Evolutionary conservation across 2,113 vertebrate genomes (phyloP).

Genomic region (Toxotes chatareus): DNA sequence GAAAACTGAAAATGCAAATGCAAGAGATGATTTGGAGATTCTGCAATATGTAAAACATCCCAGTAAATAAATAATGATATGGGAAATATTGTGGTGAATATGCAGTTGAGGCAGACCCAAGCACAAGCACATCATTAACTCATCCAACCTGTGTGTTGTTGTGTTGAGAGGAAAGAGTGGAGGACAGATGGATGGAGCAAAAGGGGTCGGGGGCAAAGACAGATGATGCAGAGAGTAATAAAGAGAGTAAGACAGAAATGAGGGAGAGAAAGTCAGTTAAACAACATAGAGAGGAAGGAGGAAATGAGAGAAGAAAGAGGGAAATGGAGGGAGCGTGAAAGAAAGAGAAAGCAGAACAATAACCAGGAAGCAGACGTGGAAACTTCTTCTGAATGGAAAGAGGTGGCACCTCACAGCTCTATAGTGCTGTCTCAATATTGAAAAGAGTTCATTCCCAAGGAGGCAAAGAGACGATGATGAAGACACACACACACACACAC

Average conservation of each 20-base stretch:
- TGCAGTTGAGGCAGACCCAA: constrained; percentile 50
- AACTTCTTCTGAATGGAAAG: constrained; percentile 53
- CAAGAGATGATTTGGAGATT: constrained; percentile 43
- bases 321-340: neutral
- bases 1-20: constrained; percentile 48
- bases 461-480: constrained; percentile 21
- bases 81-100: constrained; percentile 51
- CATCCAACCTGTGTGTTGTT: constrained; percentile 28
- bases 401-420: constrained; percentile 43
- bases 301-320: neutral
- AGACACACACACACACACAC: neutral
- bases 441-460: constrained; percentile 35
- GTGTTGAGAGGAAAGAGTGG: constrained; percentile 11
- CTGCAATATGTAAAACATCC: constrained; percentile 50
- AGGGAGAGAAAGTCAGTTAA: neutral
- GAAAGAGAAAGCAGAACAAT: constrained; percentile 23
- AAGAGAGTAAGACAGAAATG: constrained; percentile 2
- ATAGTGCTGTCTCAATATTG: constrained; percentile 26
- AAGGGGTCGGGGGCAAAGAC: neutral
- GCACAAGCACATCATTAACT: constrained; percentile 50
- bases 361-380: constrained; percentile 49
- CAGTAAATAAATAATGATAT: constrained; percentile 62
- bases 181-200: constrained; percentile 14
- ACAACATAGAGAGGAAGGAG: neutral
- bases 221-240: neutral